Evolutionary conservation across 2,888 invertebrate genomes (phyloP).

Genomic region (Caenorhabditis doughertyi): DNA sequence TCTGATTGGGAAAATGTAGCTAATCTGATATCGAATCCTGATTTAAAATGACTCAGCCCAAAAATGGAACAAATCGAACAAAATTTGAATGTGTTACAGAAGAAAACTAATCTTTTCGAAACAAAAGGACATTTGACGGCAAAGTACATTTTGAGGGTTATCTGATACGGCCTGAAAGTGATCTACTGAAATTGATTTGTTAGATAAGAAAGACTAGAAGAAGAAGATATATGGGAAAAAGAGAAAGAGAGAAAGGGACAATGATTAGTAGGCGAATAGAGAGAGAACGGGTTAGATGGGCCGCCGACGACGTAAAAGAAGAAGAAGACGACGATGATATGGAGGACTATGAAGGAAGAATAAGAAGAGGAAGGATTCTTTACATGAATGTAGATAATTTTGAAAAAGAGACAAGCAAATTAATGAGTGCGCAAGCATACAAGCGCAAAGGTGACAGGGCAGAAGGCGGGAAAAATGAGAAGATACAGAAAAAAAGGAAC

Average conservation of each 20-base stretch:
- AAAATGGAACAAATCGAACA: neutral
- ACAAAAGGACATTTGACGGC: neutral
- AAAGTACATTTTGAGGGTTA: slow-evolving; percentile 1
- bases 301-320: slow-evolving; percentile 27
- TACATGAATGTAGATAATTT: slow-evolving; percentile 40
- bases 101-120: neutral
- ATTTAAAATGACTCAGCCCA: neutral
- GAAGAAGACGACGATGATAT: slow-evolving; percentile 19
- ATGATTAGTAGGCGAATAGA: slow-evolving; percentile 48
- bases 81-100: neutral
- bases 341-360: neutral
- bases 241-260: slow-evolving; percentile 17
- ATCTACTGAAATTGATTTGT: slow-evolving; percentile 29
- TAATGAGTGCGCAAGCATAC: slow-evolving; percentile 46
- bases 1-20: too few relatives aligned
- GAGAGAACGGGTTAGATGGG: slow-evolving; percentile 46
- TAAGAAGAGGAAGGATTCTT: slow-evolving; percentile 21
- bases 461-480: slow-evolving; percentile 31
- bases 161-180: slow-evolving; percentile 4
- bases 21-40: too few relatives aligned
- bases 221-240: slow-evolving; percentile 14
- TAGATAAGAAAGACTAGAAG: slow-evolving; percentile 19
- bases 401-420: slow-evolving; percentile 46
- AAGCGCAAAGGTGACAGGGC: slow-evolving; percentile 49
- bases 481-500: slow-evolving; percentile 31